phyloP scores from a whole-genome alignment of 2,113 vertebrate genomes.

The Hippocampus abdominalis region DNA sequence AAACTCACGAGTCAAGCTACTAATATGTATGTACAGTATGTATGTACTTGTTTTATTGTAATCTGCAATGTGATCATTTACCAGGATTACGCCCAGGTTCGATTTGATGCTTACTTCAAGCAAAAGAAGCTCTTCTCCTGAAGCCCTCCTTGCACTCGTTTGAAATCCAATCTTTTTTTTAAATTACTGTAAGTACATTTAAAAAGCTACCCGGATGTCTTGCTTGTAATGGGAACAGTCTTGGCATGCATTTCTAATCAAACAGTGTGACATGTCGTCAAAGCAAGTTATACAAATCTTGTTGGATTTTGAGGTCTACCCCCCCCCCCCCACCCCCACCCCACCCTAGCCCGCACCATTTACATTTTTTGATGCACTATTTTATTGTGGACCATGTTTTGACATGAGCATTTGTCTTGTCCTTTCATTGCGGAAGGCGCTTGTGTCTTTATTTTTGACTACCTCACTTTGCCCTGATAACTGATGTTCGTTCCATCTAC shows the following conservation, averaged over 20 bases:
- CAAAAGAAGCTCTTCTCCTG: slow-evolving; percentile 70
- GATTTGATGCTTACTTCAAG: slow-evolving; percentile 85
- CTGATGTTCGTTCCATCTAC: slow-evolving; percentile 12
- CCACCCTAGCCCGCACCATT: too few relatives aligned
- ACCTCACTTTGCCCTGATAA: slow-evolving; percentile 24
- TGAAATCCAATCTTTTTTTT: neutral
- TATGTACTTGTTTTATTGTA: neutral
- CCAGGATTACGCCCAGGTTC: slow-evolving; percentile 85
- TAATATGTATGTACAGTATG: neutral
- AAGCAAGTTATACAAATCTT: neutral
- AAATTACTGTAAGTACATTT: neutral
- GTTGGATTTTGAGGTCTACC: neutral
- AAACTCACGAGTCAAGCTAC: neutral
- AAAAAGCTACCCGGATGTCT: neutral
- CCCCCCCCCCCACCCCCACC: neutral
- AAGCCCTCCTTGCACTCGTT: slow-evolving; percentile 9
- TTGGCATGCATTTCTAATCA: neutral
- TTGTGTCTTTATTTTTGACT: slow-evolving; percentile 17
- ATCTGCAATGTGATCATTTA: slow-evolving; percentile 14
- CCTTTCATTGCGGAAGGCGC: neutral
- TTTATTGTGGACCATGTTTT: slow-evolving; percentile 25
- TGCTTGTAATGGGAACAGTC: neutral
- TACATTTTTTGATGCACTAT: slow-evolving; percentile 4
- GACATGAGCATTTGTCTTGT: neutral
- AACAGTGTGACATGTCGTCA: neutral